Percentiles rank a stretch among this genome's conserved stretches.
phyloP scores from a whole-genome alignment of 1,140 invertebrate species.

The Drosophila prosaltans region DNA sequence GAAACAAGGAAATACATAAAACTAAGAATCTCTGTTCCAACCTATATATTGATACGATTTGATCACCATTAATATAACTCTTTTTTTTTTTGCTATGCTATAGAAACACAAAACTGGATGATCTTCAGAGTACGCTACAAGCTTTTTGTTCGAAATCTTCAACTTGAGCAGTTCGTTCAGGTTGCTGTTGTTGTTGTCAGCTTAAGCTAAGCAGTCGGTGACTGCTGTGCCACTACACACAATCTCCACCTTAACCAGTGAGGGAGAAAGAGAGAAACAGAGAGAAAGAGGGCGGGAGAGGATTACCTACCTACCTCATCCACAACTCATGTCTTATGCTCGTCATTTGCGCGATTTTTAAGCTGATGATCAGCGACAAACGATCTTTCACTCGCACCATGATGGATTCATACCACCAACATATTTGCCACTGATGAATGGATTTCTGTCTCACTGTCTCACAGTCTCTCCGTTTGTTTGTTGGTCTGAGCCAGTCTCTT shows the following conservation, averaged over 20 bases:
- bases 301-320: conserved; percentile 5
- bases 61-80: background rate
- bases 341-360: conserved; percentile 82
- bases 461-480: conserved; percentile 12
- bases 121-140: conserved; percentile 34
- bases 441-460: conserved; percentile 62
- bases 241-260: conserved; percentile 20
- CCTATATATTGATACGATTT: too few relatives aligned
- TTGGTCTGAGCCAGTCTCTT: too few relatives aligned
- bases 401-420: conserved; percentile 83
- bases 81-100: background rate
- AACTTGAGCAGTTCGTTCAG: conserved; percentile 24
- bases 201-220: conserved; percentile 62
- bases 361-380: conserved; percentile 83
- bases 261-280: conserved; percentile 12
- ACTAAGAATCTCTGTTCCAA: too few relatives aligned
- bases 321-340: conserved; percentile 75
- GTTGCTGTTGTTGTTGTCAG: conserved; percentile 67
- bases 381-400: conserved; percentile 82
- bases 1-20: too few relatives aligned
- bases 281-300: conserved; percentile 22
- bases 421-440: conserved; percentile 83
- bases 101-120: conserved; percentile 39
- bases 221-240: conserved; percentile 37
- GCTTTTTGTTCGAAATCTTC: conserved; percentile 32